Base-by-base conservation (phyloP, 1,140 invertebrate species). In the Drosophila erecta region DNA sequence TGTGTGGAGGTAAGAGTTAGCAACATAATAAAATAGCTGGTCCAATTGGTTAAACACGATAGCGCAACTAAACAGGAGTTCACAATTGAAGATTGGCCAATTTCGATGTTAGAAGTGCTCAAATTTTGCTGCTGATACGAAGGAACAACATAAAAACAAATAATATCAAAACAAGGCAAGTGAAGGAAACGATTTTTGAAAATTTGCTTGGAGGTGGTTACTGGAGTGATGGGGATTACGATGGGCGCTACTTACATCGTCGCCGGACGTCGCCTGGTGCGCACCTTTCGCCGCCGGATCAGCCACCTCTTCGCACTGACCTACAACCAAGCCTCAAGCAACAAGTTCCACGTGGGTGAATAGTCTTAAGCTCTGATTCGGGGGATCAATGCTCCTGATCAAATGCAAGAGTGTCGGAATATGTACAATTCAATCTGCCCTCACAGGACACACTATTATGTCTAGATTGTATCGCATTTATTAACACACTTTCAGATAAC, bases 171-270 rank as follows among this genome's bases (percentile, higher is more conserved):
- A 71, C 22, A 50, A 73, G 37, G 62, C 56, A 51, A 41, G 35
- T 35, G 44, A 54, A 46, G 58, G 62, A 53, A 46, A 49, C 51
- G 17, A 38, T 66, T 77, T 58, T 58, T 44, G 41, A 33, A 44
- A 50, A 72, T 60, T 67, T 53, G 30, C 41, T 67, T 73, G 61
- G 72, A 67, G 61, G 66, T 65, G 54, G 44, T 70, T 69, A 69
- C 72, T 76, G 57, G 64, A 58, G 53, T 73, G 53, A 53, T 66
- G 27, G 81, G 69, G 64, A 41, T 71, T 81, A 62, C 70, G 72
- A 76, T 66, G 41, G 62, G 66, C 84, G 83, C 53, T 89, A 90
- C 84, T 89, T 89, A 89, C 84, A 78, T 90, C 84, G 85, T 89
- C 84, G 76, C 58, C 84, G 69, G 84, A 64, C 72, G 84, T 72